A percentile compares a stretch with the other conserved stretches of the same genome.
phyloP scores from a whole-genome alignment of 2,797 vertebrate species.

The Protonibea diacanthus region DNA sequence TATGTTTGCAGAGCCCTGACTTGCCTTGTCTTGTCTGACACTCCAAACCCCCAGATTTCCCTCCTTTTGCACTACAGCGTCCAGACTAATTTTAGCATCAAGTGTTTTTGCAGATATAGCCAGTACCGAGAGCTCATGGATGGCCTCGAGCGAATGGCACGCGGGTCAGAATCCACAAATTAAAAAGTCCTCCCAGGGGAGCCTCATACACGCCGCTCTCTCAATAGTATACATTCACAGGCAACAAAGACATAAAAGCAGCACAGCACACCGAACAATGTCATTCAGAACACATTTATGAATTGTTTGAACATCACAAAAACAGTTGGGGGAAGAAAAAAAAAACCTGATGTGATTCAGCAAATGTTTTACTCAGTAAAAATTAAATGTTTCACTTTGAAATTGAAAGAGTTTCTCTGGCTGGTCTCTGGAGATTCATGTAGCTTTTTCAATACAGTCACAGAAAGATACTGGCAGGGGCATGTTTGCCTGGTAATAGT shows the following conservation, averaged over 20 bases:
- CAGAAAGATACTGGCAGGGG: slow-evolving; percentile 70
- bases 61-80: slow-evolving; percentile 55
- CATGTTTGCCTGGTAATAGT: slow-evolving; percentile 74
- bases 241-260: slow-evolving; percentile 77
- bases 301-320: slow-evolving; percentile 59
- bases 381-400: slow-evolving; percentile 76
- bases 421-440: slow-evolving; percentile 72
- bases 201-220: slow-evolving; percentile 52
- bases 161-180: slow-evolving; percentile 83
- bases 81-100: slow-evolving; percentile 80
- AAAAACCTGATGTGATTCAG: slow-evolving; percentile 71
- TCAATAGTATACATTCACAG: slow-evolving; percentile 72
- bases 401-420: slow-evolving; percentile 75
- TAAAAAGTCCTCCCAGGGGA: slow-evolving; percentile 81
- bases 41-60: slow-evolving; percentile 40
- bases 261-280: slow-evolving; percentile 63
- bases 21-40: slow-evolving; percentile 49
- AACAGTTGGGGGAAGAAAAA: background rate
- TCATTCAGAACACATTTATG: slow-evolving; percentile 63
- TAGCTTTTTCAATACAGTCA: slow-evolving; percentile 69
- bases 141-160: slow-evolving; percentile 80
- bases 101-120: slow-evolving; percentile 77
- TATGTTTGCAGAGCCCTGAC: slow-evolving; percentile 60
- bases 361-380: slow-evolving; percentile 74
- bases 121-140: slow-evolving; percentile 72